Percentiles rank a stretch among this genome's conserved stretches.
Conservation (phyloP, 2,888 invertebrate genomes). For the Drosophila gaucha region DNA sequence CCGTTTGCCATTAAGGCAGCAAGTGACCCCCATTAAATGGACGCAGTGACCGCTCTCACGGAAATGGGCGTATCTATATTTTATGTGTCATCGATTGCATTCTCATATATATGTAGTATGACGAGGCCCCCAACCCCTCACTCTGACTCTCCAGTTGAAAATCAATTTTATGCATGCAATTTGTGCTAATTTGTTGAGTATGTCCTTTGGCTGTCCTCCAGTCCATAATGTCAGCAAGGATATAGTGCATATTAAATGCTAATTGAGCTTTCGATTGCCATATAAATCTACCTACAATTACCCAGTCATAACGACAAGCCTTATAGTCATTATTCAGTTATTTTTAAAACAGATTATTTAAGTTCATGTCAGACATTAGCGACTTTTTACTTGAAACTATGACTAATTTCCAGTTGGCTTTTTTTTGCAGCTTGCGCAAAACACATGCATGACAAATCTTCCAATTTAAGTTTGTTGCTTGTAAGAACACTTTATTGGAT, state of each 20-base stretch:
- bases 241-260: constrained; percentile 12
- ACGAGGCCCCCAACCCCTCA: neutral
- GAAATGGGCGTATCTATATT: constrained; percentile 60
- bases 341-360: neutral
- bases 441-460: neutral
- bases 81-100: constrained; percentile 67
- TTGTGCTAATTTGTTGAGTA: constrained; percentile 28
- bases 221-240: constrained; percentile 6
- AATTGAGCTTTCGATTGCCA: constrained; percentile 1
- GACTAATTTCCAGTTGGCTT: constrained; percentile 3
- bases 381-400: neutral
- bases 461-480: neutral
- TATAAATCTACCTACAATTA: constrained; percentile 2
- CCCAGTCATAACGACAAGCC: neutral
- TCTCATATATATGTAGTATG: neutral
- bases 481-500: neutral
- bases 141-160: neutral
- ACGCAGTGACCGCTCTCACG: constrained; percentile 22
- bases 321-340: neutral
- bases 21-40: constrained; percentile 28
- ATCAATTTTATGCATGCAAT: constrained; percentile 34
- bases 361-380: neutral
- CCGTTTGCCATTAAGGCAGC: constrained; percentile 22
- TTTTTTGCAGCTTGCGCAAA: neutral
- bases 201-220: constrained; percentile 5